Evolutionary conservation across 37 sponge, comb jelly and placozoan species (phyloP).

Genomic region (Ephydatia muelleri): DNA sequence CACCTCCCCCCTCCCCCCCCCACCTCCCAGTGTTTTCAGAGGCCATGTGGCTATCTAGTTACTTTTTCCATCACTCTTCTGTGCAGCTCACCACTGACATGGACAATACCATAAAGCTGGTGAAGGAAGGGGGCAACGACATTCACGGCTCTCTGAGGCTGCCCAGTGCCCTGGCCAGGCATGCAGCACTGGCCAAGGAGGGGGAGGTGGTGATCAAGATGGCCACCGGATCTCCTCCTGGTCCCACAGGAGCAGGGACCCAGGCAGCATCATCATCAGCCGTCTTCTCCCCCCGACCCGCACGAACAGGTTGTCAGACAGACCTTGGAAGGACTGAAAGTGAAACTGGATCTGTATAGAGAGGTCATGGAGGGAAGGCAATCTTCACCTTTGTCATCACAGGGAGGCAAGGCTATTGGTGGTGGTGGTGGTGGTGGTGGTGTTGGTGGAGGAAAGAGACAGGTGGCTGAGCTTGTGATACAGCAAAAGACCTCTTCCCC

Average conservation of each 20-base stretch:
- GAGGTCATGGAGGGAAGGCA: background rate
- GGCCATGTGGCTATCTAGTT: background rate
- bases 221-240: background rate
- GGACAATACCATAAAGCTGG: slow-evolving; percentile 22
- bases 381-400: background rate
- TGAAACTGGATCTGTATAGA: background rate
- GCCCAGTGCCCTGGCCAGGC: slow-evolving; percentile 26
- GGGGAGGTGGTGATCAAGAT: background rate
- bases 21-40: background rate
- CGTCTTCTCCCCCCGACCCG: background rate
- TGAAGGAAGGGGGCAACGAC: background rate
- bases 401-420: too few species aligned
- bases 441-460: background rate
- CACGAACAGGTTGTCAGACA: background rate
- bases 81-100: slow-evolving; percentile 27
- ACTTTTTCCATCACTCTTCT: slow-evolving; percentile 15
- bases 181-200: background rate
- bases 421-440: too few species aligned
- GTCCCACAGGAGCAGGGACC: background rate
- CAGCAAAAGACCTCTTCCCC: background rate
- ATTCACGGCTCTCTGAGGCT: slow-evolving; percentile 16
- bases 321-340: background rate
- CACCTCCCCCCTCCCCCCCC: background rate
- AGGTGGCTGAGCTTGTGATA: background rate
- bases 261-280: too few species aligned